Conservation (phyloP, 2,888 invertebrate genomes). For the Ornithoptera priamus region DNA sequence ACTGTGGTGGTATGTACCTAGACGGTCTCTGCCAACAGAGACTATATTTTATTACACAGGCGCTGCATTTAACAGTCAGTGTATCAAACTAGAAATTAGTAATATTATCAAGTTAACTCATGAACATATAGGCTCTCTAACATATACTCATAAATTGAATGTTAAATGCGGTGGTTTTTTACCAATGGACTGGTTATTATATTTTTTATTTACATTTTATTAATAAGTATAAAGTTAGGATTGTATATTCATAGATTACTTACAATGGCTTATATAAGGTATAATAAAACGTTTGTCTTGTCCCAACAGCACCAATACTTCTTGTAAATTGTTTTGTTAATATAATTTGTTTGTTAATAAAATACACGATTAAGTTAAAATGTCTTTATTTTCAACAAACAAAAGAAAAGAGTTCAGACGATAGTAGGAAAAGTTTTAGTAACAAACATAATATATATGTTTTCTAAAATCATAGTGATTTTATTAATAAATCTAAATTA, state of each 20-base stretch:
- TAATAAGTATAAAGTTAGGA: not conserved
- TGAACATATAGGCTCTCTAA: too few species aligned
- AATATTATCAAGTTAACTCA: too few species aligned
- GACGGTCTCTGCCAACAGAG: too few species aligned
- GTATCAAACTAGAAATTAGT: too few species aligned
- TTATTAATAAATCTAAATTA: not conserved
- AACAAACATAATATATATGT: not conserved
- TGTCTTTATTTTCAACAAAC: constrained; percentile 8
- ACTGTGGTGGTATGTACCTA: too few species aligned
- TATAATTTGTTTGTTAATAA: not conserved
- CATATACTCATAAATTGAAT: too few species aligned
- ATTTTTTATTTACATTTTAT: not conserved
- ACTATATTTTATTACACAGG: too few species aligned
- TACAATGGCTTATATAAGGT: not conserved
- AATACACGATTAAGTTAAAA: constrained; percentile 3
- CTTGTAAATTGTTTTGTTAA: not conserved
- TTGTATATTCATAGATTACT: not conserved
- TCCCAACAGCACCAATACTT: not conserved
- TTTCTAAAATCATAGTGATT: not conserved
- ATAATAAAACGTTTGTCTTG: not conserved
- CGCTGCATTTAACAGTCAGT: too few species aligned
- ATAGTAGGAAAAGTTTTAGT: not conserved
- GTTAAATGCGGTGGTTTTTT: not conserved
- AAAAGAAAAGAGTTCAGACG: not conserved
- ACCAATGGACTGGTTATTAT: not conserved